Evolutionary conservation across 2,888 invertebrate species (phyloP).

Genomic region (Andrena bicolor): DNA sequence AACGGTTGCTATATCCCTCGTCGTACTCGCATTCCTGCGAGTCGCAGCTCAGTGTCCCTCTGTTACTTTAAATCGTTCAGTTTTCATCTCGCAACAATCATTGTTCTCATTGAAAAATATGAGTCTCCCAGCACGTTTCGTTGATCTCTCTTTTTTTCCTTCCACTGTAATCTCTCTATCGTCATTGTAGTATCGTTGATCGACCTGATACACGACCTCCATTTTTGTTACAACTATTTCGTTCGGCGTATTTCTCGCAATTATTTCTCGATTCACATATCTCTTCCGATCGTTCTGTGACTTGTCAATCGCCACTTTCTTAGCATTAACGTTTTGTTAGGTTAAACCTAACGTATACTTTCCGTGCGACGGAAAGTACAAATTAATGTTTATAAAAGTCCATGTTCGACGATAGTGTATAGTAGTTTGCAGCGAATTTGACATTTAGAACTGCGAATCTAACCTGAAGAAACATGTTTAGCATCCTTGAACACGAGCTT

Average conservation of each 20-base stretch:
- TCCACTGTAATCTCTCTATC: slow-evolving; percentile 41
- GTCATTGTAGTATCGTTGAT: slow-evolving; percentile 49
- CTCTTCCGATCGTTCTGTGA: slow-evolving; percentile 19
- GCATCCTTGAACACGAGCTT: slow-evolving; percentile 16
- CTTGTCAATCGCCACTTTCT: slow-evolving; percentile 4
- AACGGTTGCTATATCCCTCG: slow-evolving; percentile 43
- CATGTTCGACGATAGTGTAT: slow-evolving; percentile 47
- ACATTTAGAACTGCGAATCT: slow-evolving; percentile 52
- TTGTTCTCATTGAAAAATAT: slow-evolving; percentile 24
- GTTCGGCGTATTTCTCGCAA: slow-evolving; percentile 50
- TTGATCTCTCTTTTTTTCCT: slow-evolving; percentile 40
- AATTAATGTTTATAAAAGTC: slow-evolving; percentile 42
- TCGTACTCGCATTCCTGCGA: slow-evolving; percentile 19
- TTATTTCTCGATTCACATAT: slow-evolving; percentile 22
- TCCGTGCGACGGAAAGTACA: slow-evolving; percentile 6
- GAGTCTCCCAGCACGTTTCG: slow-evolving; percentile 29
- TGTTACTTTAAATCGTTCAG: slow-evolving; percentile 6
- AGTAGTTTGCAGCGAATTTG: slow-evolving; percentile 52
- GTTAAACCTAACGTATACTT: slow-evolving; percentile 40
- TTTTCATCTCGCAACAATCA: slow-evolving; percentile 20
- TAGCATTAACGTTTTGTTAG: slow-evolving; percentile 28
- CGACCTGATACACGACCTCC: slow-evolving; percentile 56
- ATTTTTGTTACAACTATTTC: slow-evolving; percentile 61
- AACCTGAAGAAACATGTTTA: slow-evolving; percentile 49
- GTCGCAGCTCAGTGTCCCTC: slow-evolving; percentile 22